Evolutionary conservation across 1,140 invertebrate genomes (phyloP), one percentile per base, ranked within the genome.

Genomic region (Tetramorium alpestre): DNA sequence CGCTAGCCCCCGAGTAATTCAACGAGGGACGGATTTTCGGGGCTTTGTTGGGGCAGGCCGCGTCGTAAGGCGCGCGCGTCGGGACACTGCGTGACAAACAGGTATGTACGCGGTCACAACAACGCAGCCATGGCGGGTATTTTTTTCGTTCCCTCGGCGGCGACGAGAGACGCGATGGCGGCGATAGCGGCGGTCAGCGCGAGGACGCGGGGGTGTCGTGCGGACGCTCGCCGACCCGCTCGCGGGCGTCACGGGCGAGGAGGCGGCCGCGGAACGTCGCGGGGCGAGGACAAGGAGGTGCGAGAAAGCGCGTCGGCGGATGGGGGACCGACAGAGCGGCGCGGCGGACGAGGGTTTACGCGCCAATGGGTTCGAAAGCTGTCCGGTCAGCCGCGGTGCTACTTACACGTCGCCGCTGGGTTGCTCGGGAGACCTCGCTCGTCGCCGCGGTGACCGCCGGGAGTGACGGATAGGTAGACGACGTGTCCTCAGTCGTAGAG

Each of bases 361-460:
- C 89, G 89, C 89, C 80, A 90, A 87, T n/a, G 58, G 11, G 38
- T 90, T 76, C 75, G 56, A 60, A 51, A 56, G 47, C 8, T 16
- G 18, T 60, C 72, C 58, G 33, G 56, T 62, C 3, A 3, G 49
- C 22, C 16, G 44, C 54, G 7, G 10, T 82, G 18, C 4, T 69
- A 91, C 80, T 88, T 60, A 90, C 76, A 38, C 25, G 25, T 77
- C 62, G 18, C 38, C 47, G 44, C 44, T 10, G 51, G 16, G 10
- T 18, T 7, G 44, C 11, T 16, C 38, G 69, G 41, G 2, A 54
- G 16, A 28, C 38, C 2, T n/a, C 41, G 73, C 41, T 38, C 10
- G 51, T 28, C 69, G n/a, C 49, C 41, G 25, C 8, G 16, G 28
- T 16, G 22, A 33, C 60, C 62, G 62, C 33, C 33, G 18, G n/a